A percentile compares a stretch with the other conserved stretches of the same genome.
Evolutionary conservation across 2,888 invertebrate species (phyloP).

Genomic region (Volucella inanis): DNA sequence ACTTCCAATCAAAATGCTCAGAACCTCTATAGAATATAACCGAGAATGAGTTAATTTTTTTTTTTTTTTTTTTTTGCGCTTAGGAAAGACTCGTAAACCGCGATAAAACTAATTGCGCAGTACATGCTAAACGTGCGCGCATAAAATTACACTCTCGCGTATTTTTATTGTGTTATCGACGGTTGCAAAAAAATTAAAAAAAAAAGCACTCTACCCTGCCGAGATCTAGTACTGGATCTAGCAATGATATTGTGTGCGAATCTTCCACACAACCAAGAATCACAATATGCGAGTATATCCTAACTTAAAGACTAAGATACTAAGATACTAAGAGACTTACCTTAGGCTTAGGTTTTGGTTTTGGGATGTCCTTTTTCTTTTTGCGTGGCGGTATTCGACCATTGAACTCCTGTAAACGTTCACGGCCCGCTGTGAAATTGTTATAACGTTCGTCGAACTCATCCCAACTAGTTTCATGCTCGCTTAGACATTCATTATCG

Average conservation of each 20-base stretch:
- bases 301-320: constrained; percentile 15
- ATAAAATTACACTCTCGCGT: constrained; percentile 65
- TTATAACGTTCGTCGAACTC: constrained; percentile 83
- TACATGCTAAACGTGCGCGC: constrained; percentile 74
- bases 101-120: constrained; percentile 75
- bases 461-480: constrained; percentile 83
- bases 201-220: background rate
- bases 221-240: background rate
- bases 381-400: constrained; percentile 83
- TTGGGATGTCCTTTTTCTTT: constrained; percentile 81
- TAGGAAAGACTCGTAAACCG: constrained; percentile 56
- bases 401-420: constrained; percentile 83
- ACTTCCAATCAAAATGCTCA: constrained; percentile 57
- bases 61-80: constrained; percentile 29
- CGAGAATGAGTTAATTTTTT: constrained; percentile 55
- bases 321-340: constrained; percentile 71
- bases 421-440: constrained; percentile 82
- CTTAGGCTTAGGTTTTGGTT: constrained; percentile 79
- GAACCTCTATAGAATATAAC: constrained; percentile 49
- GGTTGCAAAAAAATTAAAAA: constrained; percentile 5
- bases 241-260: background rate
- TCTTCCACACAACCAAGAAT: background rate
- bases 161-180: constrained; percentile 37
- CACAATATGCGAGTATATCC: too few relatives aligned
- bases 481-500: constrained; percentile 82